Percentiles rank a stretch among this genome's conserved stretches.
phyloP scores from a whole-genome alignment of 2,888 invertebrate genomes.

The Aricia artaxerxes region DNA sequence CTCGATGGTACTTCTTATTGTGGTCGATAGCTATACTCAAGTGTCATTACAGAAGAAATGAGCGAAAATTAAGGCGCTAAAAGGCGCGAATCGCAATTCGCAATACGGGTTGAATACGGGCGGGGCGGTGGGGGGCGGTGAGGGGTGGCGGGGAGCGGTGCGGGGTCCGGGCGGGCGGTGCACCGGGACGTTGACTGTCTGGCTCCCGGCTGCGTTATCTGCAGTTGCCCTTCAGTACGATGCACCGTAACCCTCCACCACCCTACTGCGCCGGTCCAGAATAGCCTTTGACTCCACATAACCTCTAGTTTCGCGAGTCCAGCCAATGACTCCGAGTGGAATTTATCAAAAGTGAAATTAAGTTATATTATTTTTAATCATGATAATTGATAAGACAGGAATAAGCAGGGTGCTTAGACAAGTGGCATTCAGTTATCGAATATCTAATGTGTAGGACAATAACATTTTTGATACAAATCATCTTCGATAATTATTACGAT shows the following conservation, averaged over 20 bases:
- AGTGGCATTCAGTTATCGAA: not conserved
- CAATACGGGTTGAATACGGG: conserved; percentile 36
- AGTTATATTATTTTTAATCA: not conserved
- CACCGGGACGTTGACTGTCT: conserved; percentile 80
- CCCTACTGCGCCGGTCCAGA: conserved; percentile 67
- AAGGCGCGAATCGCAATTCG: not conserved
- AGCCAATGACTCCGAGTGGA: not conserved
- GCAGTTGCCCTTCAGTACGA: conserved; percentile 80
- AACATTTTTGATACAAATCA: no score
- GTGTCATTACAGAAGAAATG: not conserved
- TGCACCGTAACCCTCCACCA: conserved; percentile 74
- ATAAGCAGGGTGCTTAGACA: no score
- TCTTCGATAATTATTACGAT: no score
- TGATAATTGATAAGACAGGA: not conserved
- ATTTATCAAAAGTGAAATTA: not conserved
- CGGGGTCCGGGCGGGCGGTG: conserved; percentile 61
- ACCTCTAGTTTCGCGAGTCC: conserved; percentile 33
- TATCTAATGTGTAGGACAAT: not conserved
- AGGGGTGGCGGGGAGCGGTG: conserved; percentile 43
- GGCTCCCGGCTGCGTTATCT: conserved; percentile 75
- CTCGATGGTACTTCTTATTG: not conserved
- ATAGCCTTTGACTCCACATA: conserved; percentile 73
- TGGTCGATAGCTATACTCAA: not conserved
- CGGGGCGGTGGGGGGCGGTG: conserved; percentile 42
- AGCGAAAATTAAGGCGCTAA: not conserved